These are phyloP conservation scores for Atractosteus spatula DNA, from an alignment of 2,113 vertebrate species.

Conservation along the genomic window DNA sequence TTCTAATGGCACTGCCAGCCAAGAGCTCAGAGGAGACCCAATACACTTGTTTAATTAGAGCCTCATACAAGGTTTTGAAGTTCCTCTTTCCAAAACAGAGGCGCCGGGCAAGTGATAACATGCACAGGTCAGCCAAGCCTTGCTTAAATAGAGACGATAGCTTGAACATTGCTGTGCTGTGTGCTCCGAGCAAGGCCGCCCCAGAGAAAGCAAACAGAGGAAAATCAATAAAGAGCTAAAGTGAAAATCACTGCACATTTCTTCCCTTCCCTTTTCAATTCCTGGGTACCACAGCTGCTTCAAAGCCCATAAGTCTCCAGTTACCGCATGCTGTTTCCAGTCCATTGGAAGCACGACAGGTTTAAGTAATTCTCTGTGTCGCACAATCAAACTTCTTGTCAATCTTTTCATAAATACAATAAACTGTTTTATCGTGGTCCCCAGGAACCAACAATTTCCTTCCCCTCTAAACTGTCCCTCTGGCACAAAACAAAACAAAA, in stretches of 20 bases:
- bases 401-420: constrained; percentile 28
- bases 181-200: background rate
- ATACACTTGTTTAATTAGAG: too few relatives aligned
- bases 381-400: constrained; percentile 22
- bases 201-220: constrained; percentile 38
- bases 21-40: too few relatives aligned
- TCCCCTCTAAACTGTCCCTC: constrained; percentile 16
- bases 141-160: background rate
- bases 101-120: constrained; percentile 20
- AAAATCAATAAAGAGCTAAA: constrained; percentile 59
- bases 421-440: constrained; percentile 20
- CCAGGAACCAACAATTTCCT: constrained; percentile 14
- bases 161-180: background rate
- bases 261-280: constrained; percentile 46
- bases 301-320: constrained; percentile 4
- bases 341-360: background rate
- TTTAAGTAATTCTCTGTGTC: constrained; percentile 12
- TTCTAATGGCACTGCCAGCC: too few relatives aligned
- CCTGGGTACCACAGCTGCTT: constrained; percentile 33
- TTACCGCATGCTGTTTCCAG: constrained; percentile 10
- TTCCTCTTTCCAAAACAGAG: too few relatives aligned
- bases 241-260: constrained; percentile 61
- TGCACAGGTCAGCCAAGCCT: background rate
- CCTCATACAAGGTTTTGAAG: too few relatives aligned
- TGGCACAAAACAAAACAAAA: background rate